Evolutionary conservation across 2,888 invertebrate species (phyloP).

Genomic region (Ectobius pallidus): DNA sequence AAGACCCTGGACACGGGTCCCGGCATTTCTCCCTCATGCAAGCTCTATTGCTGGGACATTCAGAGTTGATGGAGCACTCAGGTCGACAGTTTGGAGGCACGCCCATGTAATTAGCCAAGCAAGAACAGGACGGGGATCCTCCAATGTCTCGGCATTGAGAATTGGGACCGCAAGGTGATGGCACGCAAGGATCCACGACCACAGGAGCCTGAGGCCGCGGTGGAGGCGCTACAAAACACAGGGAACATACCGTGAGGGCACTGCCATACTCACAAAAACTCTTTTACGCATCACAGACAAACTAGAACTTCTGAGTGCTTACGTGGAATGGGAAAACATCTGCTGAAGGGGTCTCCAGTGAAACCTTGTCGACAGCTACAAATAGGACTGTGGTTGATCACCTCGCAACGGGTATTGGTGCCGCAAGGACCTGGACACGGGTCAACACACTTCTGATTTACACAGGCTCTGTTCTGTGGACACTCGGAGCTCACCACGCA

Average conservation of each 20-base stretch:
- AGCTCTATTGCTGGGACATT: conserved; percentile 56
- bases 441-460: conserved; percentile 57
- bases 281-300: not conserved
- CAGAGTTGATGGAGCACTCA: conserved; percentile 63
- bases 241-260: conserved; percentile 41
- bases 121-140: conserved; percentile 64
- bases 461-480: conserved; percentile 55
- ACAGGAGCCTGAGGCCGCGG: conserved; percentile 50
- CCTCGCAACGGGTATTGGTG: conserved; percentile 60
- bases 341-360: conserved; percentile 78
- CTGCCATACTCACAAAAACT: not conserved
- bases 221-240: conserved; percentile 34
- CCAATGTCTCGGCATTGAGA: conserved; percentile 50
- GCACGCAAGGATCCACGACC: conserved; percentile 66
- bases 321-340: conserved; percentile 60
- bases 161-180: conserved; percentile 63
- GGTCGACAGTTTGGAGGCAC: conserved; percentile 74
- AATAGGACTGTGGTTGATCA: conserved; percentile 77
- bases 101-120: conserved; percentile 65
- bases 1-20: conserved; percentile 58
- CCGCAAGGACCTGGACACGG: conserved; percentile 60
- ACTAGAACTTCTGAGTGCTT: not conserved
- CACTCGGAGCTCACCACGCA: conserved; percentile 57
- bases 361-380: conserved; percentile 75
- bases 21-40: conserved; percentile 57